These are phyloP conservation scores for Drosophila truncata DNA, from an alignment of 1,140 invertebrate species.

Conservation along the genomic window DNA sequence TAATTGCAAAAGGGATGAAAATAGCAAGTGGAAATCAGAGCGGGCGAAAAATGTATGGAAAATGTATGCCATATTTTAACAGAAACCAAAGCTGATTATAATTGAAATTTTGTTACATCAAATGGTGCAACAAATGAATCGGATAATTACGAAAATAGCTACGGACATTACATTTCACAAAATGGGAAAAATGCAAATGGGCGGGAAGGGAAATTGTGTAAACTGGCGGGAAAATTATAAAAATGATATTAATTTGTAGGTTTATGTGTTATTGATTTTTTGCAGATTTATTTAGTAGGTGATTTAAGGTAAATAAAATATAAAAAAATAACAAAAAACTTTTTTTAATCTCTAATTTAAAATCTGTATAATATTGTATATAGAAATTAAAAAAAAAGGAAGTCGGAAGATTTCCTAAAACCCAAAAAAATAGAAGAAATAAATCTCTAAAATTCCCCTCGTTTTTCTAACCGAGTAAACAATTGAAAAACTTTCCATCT, in stretches of 20 bases:
- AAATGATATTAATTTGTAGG: not conserved
- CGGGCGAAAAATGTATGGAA: conserved; percentile 22
- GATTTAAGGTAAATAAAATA: not conserved
- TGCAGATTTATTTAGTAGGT: too few species aligned
- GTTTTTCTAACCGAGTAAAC: conserved; percentile 32
- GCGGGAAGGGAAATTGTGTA: not conserved
- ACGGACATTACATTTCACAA: conserved; percentile 14
- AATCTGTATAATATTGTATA: too few species aligned
- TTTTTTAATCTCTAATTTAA: too few species aligned
- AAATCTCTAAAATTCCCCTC: not conserved
- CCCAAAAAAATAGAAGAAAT: too few species aligned
- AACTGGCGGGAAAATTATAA: not conserved
- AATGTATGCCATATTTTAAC: conserved; percentile 45
- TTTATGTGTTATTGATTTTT: conserved; percentile 6
- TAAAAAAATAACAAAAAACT: too few species aligned
- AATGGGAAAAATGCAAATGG: conserved; percentile 15
- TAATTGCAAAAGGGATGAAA: conserved; percentile 34
- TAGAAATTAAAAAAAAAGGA: too few species aligned
- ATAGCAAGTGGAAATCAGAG: not conserved
- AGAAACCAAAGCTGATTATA: conserved; percentile 43
- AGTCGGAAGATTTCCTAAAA: too few species aligned
- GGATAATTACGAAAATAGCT: conserved; percentile 36
- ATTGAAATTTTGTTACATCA: conserved; percentile 46
- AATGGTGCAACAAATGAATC: conserved; percentile 29
- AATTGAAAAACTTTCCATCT: conserved; percentile 10